phyloP scores from a whole-genome alignment of 1,140 invertebrate genomes.

The Drosophila mojavensis region DNA sequence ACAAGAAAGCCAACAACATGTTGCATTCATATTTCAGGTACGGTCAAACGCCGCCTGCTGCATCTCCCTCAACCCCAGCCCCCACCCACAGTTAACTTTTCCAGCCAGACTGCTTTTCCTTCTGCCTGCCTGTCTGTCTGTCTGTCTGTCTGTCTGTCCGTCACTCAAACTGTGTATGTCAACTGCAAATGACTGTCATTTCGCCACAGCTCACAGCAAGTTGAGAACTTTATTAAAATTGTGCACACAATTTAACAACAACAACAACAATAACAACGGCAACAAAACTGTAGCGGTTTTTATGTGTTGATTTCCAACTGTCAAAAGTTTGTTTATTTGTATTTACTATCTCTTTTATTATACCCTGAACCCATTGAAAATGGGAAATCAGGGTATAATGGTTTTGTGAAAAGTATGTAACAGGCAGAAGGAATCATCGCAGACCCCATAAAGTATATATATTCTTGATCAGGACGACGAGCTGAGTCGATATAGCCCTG shows the following conservation, averaged over 20 bases:
- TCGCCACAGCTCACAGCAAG: slow-evolving; percentile 39
- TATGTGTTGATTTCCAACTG: slow-evolving; percentile 64
- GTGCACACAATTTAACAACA: slow-evolving; percentile 61
- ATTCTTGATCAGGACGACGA: no score
- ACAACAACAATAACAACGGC: slow-evolving; percentile 12
- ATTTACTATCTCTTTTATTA: slow-evolving; percentile 39
- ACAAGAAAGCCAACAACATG: slow-evolving; percentile 18
- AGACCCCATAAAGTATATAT: no score
- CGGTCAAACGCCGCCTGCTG: background rate
- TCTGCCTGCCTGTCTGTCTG: no score
- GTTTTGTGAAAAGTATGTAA: no score
- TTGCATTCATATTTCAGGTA: slow-evolving; percentile 16
- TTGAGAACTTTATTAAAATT: slow-evolving; percentile 73
- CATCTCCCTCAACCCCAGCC: no score
- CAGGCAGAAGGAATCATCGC: no score
- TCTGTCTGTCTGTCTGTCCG: slow-evolving; percentile 14
- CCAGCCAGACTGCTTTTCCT: background rate
- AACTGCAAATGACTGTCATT: slow-evolving; percentile 61
- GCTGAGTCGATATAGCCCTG: no score
- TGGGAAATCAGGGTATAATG: no score
- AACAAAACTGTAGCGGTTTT: slow-evolving; percentile 13
- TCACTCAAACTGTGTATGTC: slow-evolving; percentile 30
- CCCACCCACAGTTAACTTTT: background rate
- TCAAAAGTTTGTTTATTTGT: slow-evolving; percentile 67
- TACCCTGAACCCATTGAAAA: no score